A percentile compares a stretch with the other conserved stretches of the same genome.
phyloP scores from a whole-genome alignment of 37 sponge, comb jelly and placozoan species.

The Sycon ciliatum region DNA sequence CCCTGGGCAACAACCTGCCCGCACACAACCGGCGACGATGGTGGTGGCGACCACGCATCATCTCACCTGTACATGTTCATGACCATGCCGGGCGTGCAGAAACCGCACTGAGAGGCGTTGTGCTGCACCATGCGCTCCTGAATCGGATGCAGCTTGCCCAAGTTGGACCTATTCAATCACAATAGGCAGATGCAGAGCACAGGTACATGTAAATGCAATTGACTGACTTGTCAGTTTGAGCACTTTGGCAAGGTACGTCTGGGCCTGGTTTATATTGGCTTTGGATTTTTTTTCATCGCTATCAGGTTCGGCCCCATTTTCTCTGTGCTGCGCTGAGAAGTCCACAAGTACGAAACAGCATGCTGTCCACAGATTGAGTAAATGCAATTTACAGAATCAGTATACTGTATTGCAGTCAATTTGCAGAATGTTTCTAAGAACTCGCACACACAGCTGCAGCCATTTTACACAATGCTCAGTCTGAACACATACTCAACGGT shows the following conservation, averaged over 20 bases:
- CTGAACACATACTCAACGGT: too few species aligned
- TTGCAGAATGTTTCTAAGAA: too few species aligned
- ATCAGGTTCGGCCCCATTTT: too few species aligned
- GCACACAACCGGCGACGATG: too few species aligned
- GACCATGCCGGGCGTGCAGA: conserved; percentile 88
- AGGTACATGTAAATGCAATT: not conserved
- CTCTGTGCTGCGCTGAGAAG: too few species aligned
- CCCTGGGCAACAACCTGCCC: too few species aligned
- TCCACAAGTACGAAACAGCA: too few species aligned
- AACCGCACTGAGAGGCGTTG: conserved; percentile 86
- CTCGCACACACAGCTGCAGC: too few species aligned
- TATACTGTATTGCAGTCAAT: conserved; percentile 13
- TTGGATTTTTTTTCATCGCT: not conserved
- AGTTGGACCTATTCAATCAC: too few species aligned
- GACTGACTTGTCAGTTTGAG: too few species aligned
- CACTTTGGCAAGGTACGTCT: too few species aligned
- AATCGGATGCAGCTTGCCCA: conserved; percentile 72
- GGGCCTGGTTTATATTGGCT: not conserved
- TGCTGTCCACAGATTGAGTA: not conserved
- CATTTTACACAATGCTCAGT: too few species aligned
- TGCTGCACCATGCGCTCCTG: conserved; percentile 75
- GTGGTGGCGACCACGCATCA: not conserved
- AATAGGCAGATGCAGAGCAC: conserved; percentile 5
- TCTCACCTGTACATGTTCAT: conserved; percentile 59
- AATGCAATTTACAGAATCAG: not conserved